Conservation (phyloP, 1,140 invertebrate species). For the Pygmarrhopalites habei region DNA sequence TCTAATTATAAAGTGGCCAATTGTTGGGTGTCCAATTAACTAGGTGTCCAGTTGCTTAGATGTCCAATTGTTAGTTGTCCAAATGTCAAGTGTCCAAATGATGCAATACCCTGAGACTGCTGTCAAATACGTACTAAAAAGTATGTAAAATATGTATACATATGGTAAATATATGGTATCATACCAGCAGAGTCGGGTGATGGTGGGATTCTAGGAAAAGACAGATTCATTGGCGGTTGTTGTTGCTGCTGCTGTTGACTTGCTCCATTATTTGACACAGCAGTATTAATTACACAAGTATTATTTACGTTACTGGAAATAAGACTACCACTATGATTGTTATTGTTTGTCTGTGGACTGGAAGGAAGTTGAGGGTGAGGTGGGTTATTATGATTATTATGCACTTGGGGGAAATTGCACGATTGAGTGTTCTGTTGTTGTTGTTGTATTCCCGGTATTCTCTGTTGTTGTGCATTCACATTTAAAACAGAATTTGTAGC, state of each 20-base stretch:
- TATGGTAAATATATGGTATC: too few species aligned
- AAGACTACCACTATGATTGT: slow-evolving; percentile 23
- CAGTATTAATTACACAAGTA: slow-evolving; percentile 19
- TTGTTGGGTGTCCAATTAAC: too few species aligned
- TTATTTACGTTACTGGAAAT: slow-evolving; percentile 40
- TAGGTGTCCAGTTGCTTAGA: too few species aligned
- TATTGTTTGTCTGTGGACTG: slow-evolving; percentile 39
- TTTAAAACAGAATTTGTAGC: neutral
- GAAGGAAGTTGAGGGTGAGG: slow-evolving; percentile 14
- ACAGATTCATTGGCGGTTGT: slow-evolving; percentile 52
- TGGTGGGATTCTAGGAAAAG: slow-evolving; percentile 66
- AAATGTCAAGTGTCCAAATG: too few species aligned
- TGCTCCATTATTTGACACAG: slow-evolving; percentile 21
- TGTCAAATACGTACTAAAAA: too few species aligned
- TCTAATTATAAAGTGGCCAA: too few species aligned
- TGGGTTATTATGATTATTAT: slow-evolving; percentile 10
- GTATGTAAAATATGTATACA: too few species aligned
- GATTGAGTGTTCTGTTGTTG: slow-evolving; percentile 40
- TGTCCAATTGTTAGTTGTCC: too few species aligned
- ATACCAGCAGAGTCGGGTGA: slow-evolving; percentile 64
- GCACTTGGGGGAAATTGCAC: slow-evolving; percentile 32
- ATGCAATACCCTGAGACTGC: too few species aligned
- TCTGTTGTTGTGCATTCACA: neutral
- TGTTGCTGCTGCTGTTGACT: slow-evolving; percentile 19
- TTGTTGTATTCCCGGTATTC: slow-evolving; percentile 37